phyloP scores from a whole-genome alignment of 92 coral and sea anemone genomes.

The Nematostella vectensis region DNA sequence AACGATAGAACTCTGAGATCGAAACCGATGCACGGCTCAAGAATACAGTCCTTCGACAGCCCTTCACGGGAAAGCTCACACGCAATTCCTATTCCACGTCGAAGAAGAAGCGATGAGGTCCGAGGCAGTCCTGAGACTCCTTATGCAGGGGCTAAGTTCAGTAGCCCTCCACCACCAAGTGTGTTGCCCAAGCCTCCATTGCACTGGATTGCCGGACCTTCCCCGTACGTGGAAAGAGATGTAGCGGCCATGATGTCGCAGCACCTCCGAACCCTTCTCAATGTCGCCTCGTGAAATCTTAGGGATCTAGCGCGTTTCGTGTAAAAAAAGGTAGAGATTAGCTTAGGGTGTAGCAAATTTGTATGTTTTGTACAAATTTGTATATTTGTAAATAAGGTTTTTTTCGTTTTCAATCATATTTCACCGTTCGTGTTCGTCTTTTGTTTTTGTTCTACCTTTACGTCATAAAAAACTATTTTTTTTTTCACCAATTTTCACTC shows the following conservation, averaged over 20 bases:
- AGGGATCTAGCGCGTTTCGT: conserved; percentile 9
- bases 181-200: conserved; percentile 82
- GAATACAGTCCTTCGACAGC: conserved; percentile 30
- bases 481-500: too few species aligned
- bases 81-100: conserved; percentile 34
- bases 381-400: conserved; percentile 88
- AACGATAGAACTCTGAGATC: conserved; percentile 55
- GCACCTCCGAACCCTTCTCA: conserved; percentile 66
- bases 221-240: conserved; percentile 42
- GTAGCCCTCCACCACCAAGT: conserved; percentile 89
- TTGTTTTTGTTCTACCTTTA: conserved; percentile 6
- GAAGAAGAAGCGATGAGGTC: conserved; percentile 53
- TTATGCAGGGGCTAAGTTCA: conserved; percentile 81
- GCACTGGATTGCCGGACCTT: conserved; percentile 64
- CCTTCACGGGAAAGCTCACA: conserved; percentile 23
- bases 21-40: conserved; percentile 52
- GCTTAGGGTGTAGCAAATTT: conserved; percentile 48
- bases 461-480: too few species aligned
- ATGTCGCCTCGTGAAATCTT: conserved; percentile 52
- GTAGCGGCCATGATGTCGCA: conserved; percentile 84
- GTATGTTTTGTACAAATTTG: conserved; percentile 87
- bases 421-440: conserved; percentile 9
- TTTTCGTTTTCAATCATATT: conserved; percentile 23
- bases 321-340: conserved; percentile 41
- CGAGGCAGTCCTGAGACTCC: conserved; percentile 50